Base-by-base conservation (phyloP, 2,797 vertebrate species). In the Platyrinchus mystaceus region DNA sequence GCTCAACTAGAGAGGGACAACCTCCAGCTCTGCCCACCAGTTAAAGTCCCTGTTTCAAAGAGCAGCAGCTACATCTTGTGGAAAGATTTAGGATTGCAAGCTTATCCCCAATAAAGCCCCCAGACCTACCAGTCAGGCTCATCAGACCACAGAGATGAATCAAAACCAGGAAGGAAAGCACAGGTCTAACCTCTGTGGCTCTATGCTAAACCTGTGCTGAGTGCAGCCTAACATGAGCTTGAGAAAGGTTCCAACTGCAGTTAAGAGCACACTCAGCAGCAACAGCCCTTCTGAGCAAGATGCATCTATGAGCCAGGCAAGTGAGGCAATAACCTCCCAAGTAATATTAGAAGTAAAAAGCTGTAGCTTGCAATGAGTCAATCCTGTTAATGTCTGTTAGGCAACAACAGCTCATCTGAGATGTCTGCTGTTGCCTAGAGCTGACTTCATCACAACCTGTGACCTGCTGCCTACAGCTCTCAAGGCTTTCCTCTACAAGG, bases 11-110 rank as follows among this genome's bases (percentile, higher is more conserved):
- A 43, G 43, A 37, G 34, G 7, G 9, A 22, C 11, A 3, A 14
- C 0, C 9, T 24, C 27, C 18, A 20, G 14, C 39, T 10, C 56
- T 4, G 15, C 13, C 15, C 46, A 5, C 0, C 2, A 1, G 11
- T 6, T 6, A 18, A 37, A 58, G 27, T 8, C 3, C 7, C 0
- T 6, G 19, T 80, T 67, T 41, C 27, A 41, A 75, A 93, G 80
- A 37, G 60, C 70, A 94, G 83, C 85, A 96, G 89, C 95, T 43
- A 53, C 95, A 89, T 20, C 95, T 86, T 28, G 89, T 94, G 96
- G 95, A 27, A 46, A 37, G 14, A 13, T 14, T 26, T 9, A 34
- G 39, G 28, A 79, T 14, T 79, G 49, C 95, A 88, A 37, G 30
- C 1, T 47, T 44, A 28, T 17, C 15, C 24, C 9, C 2, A 34